phyloP scores from a whole-genome alignment of 2,113 vertebrate genomes.

The Hippocampus barbouri region DNA sequence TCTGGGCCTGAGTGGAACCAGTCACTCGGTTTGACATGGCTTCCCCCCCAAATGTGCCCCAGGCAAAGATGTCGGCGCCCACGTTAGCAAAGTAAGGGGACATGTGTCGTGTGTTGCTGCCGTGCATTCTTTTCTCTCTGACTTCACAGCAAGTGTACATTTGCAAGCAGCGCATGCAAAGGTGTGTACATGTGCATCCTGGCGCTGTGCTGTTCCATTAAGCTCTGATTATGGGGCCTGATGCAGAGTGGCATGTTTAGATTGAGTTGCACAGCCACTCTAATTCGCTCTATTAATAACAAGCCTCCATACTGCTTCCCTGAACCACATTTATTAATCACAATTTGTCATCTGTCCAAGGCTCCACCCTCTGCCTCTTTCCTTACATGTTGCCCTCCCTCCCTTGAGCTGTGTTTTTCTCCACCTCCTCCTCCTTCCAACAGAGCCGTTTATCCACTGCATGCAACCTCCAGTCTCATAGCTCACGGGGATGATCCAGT shows the following conservation, averaged over 20 bases:
- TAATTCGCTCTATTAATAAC: conserved; percentile 83
- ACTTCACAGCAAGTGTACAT: conserved; percentile 20
- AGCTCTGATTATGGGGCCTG: conserved; percentile 76
- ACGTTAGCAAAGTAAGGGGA: neutral
- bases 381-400: conserved; percentile 30
- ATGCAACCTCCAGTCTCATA: conserved; percentile 36
- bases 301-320: conserved; percentile 71
- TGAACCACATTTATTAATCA: conserved; percentile 82
- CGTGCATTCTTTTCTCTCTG: conserved; percentile 8
- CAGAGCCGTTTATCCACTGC: conserved; percentile 66
- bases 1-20: neutral
- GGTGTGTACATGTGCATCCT: conserved; percentile 53
- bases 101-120: neutral
- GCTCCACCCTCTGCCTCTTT: conserved; percentile 60
- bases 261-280: conserved; percentile 78
- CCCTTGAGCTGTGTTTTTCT: conserved; percentile 31
- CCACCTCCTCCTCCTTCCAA: conserved; percentile 28
- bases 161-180: conserved; percentile 26
- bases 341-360: conserved; percentile 79
- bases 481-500: conserved; percentile 60
- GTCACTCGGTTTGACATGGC: neutral
- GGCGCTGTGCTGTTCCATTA: conserved; percentile 74
- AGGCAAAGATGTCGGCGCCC: neutral
- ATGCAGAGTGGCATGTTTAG: conserved; percentile 80
- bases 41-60: neutral